Base-by-base conservation (phyloP, 2,888 invertebrate species). In the Chelonus formosanus region DNA sequence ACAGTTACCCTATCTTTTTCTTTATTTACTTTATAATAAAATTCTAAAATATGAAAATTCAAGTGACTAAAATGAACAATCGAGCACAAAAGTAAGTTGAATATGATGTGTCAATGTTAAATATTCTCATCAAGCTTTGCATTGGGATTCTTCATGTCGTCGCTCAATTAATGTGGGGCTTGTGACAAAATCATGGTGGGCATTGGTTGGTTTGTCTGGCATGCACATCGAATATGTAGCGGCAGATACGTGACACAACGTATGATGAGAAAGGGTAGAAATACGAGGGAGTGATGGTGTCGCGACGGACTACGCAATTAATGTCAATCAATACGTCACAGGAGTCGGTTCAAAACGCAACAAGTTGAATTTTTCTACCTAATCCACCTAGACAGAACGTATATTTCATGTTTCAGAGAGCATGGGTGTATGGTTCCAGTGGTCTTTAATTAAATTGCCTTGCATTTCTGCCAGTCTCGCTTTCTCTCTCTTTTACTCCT, bases 291-390 rank as follows among this genome's bases (percentile, higher is more conserved):
- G 45, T 59, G 61, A 66, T 57, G 61, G 61, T 60, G 57, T 52
- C 66, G 57, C 69, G 57, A 71, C 59, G 40, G 64, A 50, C 59
- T 53, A 45, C 59, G 54, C 70, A 73, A 70, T 74, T 70, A 72
- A 64, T 43, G 70, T 69, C 74, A 71, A 71, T 73, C 71, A 73
- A 70, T 68, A 56, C 56, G 50, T 62, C 66, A 61, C 43, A 34
- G 31, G 55, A 32, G 44, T 56, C 48, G 61, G 50, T 57, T 66
- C 55, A 62, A 66, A 66, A 66, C 35, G 66, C 66, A 66, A 66
- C 66, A 66, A 66, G 66, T 66, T 66, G 66, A 61, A 50, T 58
- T 63, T 63, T 61, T 54, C 45, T n/a, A 55, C 20, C 56, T 65
- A 65, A 65, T 61, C 55, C 50, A 31, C 40, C 55, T 36, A 50